Base-by-base conservation (phyloP, 2,113 vertebrate genomes). In the Eclectus roratus region DNA sequence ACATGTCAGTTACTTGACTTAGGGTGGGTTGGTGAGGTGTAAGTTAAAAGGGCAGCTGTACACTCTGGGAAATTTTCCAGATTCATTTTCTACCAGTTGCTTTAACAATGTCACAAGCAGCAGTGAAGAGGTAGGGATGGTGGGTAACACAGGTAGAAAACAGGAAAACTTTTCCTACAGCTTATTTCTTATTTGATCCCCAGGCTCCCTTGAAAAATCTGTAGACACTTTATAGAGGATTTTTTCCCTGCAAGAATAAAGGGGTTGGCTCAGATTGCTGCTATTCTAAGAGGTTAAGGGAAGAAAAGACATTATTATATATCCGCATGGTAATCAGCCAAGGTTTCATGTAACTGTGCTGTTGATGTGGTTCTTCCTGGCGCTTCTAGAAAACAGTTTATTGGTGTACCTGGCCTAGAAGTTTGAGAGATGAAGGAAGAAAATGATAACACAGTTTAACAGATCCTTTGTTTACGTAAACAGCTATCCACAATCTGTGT, bases 401-500 rank as follows among this genome's bases (percentile, higher is more conserved):
- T 93, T 95, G 84, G 60, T 74, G 49, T 97, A 97, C 91, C 93
- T 97, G 82, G 96, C 68, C 91, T 96, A 91, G 77, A 91, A 87
- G 83, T 47, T 89, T 43, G 63, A 86, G 89, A 86, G 82, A 81
- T 44, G 46, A 89, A 91, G 89, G 85, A 94, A 81, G 84, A 80
- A 90, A 88, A 95, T 60, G 93, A 96, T 92, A 94, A 86, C 66
- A 89, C 11, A 19, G 52, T 84, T 94, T 95, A 96, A 68, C 85
- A 94, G 88, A 72, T 71, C 87, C 92, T 90, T 95, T 95, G 89
- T 97, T 95, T 96, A 83, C 65, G 61, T 93, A 98, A 98, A 97
- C 76, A 97, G 96, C 86, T 81, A 95, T 97, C 93, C 94, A 96
- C 93, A 94, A 97, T 96, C 93, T 95, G 93, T 94, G 91, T 96